Percentiles rank a stretch among this genome's conserved stretches.
Conservation (phyloP, 2,113 vertebrate genomes). For the Shinisaurus crocodilurus region DNA sequence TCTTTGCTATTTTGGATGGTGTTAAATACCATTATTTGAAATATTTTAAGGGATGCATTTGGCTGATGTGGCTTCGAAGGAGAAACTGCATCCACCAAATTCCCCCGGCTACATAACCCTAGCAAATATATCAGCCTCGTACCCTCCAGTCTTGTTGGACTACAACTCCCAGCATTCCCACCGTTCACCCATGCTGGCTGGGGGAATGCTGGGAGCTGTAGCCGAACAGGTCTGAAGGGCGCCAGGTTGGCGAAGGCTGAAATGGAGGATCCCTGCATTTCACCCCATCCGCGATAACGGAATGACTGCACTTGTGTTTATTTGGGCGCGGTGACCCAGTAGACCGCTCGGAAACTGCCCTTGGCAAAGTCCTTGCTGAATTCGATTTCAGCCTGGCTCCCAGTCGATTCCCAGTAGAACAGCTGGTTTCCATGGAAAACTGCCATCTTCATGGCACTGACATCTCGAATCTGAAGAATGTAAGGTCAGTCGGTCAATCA, state of each 20-base stretch:
- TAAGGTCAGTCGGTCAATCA: neutral
- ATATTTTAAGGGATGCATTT: no score
- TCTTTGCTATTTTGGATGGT: no score
- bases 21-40: no score
- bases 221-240: neutral
- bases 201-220: no score
- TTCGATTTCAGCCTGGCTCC: conserved; percentile 92
- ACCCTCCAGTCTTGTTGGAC: no score
- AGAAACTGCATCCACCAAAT: neutral
- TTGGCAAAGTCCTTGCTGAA: conserved; percentile 85
- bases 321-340: conserved; percentile 73
- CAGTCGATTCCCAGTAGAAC: conserved; percentile 89
- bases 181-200: no score
- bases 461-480: conserved; percentile 86
- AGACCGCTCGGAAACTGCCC: conserved; percentile 84
- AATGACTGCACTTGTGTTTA: conserved; percentile 40
- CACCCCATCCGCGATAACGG: no score
- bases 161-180: no score
- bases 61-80: no score
- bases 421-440: conserved; percentile 84
- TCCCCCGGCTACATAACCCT: neutral
- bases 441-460: conserved; percentile 81
- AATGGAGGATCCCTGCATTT: neutral
- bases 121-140: neutral
- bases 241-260: no score